Evolutionary conservation across 2,113 vertebrate genomes (phyloP), one percentile per base, ranked within the genome.

Genomic region (Syngnathus floridae): DNA sequence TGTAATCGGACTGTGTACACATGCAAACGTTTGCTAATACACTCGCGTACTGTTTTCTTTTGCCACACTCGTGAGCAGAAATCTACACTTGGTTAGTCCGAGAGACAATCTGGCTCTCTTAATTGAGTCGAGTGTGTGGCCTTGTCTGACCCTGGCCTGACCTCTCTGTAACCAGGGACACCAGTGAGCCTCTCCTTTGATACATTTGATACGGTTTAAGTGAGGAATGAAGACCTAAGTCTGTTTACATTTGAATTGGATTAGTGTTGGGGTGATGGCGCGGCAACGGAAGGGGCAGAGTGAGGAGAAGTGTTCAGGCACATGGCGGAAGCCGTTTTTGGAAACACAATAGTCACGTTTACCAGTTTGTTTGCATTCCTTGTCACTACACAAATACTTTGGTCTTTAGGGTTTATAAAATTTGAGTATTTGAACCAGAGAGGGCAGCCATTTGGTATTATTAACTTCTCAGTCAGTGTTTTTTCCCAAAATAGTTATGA

Each of bases 141-240:
- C 89, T 84, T 41, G 80, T 66, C 84, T 90, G 90, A 90, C 92
- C 91, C 88, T 72, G 73, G 78, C 84, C 85, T 91, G 86, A 87
- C 91, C 89, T 86, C 88, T 88, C 90, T 90, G 89, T 88, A 85
- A 84, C 82, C 82, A 73, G 86, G 87, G 91, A 92, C 87, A 84
- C 90, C 87, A 88, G 87, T 90, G 92, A 93, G 88, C 91, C 88
- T 2, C 0, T 26, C 90, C 93, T 95, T 95, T 95, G 93, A 94
- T 93, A 91, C 91, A 94, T 94, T 93, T 91, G 94, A 95, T 95
- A 93, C 81, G 92, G 91, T 93, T 93, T 91, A 89, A 89, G 90
- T 83, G 77, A 65, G 89, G 91, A 92, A 92, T 91, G 91, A 92
- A 89, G 86, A 86, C 86, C 77, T 86, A 88, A 89, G 91, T 85